Base-by-base conservation (phyloP, 2,888 invertebrate species). In the Sinohyriopsis cumingii region DNA sequence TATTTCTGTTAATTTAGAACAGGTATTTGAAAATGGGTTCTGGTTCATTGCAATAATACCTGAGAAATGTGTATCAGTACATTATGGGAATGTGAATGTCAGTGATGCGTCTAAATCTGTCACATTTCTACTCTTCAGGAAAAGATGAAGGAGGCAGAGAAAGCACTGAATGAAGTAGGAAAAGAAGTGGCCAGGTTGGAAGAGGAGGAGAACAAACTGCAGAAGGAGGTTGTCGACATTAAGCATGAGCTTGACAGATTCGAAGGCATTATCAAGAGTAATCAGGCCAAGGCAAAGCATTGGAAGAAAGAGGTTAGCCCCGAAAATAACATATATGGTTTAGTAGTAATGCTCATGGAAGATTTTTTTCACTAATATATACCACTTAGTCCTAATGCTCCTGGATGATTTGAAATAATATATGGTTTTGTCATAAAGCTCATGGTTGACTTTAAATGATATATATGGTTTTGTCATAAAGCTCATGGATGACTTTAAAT, bases 211-310 rank as follows among this genome's bases (percentile, higher is more conserved):
- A 85, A 83, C 59, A 72, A 85, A 5, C 88, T 94, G 0, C 94
- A 94, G 78, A 92, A 93, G 69, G 93, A 94, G 82, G 93, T 95
- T 61, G 91, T 97, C 0, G 95, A 96, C 83, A 91, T 95, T 0
- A 94, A 94, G 72, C 94, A 95, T 78, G 93, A 94, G 60, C 86
- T 95, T 0, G 93, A 92, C 72, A 89, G 88, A 68, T 86, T 79
- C 65, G 88, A 89, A 59, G 81, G 78, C 28, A 79, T 86, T 53
- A 83, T 91, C 66, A 89, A 89, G 69, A 90, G 90, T 63, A 88
- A 87, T 70, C 83, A 86, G 63, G 68, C 78, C 19, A 89, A 88
- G 76, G 84, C 89, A 15, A 88, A 87, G 68, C 87, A 89, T 75
- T 90, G 89, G 88, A 88, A 89, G 77, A 88, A 88, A 73, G 88